These are phyloP conservation scores for Epinephelus cyanopodus DNA, from an alignment of 2,113 vertebrate genomes.

Conservation along the genomic window DNA sequence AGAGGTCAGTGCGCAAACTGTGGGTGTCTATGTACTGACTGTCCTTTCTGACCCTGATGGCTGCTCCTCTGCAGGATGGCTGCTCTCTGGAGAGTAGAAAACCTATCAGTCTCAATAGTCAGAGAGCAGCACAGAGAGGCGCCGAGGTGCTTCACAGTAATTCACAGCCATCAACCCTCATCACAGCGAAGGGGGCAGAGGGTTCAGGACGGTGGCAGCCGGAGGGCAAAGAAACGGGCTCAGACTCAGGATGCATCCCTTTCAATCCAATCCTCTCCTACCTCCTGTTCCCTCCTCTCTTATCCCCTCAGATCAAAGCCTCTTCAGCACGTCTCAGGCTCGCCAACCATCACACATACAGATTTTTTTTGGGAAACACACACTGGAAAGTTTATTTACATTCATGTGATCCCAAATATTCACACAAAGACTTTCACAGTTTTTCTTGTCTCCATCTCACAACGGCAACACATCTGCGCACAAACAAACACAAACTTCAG, in stretches of 20 bases:
- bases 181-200: constrained; percentile 36
- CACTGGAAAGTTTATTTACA: background rate
- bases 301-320: background rate
- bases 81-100: constrained; percentile 51
- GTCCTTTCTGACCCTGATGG: constrained; percentile 57
- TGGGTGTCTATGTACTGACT: constrained; percentile 16
- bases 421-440: background rate
- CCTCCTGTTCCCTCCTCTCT: constrained; percentile 8
- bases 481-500: background rate
- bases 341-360: background rate
- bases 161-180: constrained; percentile 68
- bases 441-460: background rate
- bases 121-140: constrained; percentile 37
- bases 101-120: constrained; percentile 58
- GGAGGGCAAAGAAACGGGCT: constrained; percentile 26
- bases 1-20: background rate
- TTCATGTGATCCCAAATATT: constrained; percentile 1
- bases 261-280: background rate
- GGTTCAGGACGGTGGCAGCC: constrained; percentile 42
- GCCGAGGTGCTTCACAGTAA: constrained; percentile 62
- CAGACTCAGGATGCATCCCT: constrained; percentile 13
- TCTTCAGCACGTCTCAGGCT: background rate
- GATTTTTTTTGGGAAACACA: background rate
- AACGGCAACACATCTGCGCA: background rate
- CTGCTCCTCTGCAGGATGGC: constrained; percentile 45